Base-by-base conservation (phyloP, 2,113 vertebrate genomes). In the Cariama cristata region DNA sequence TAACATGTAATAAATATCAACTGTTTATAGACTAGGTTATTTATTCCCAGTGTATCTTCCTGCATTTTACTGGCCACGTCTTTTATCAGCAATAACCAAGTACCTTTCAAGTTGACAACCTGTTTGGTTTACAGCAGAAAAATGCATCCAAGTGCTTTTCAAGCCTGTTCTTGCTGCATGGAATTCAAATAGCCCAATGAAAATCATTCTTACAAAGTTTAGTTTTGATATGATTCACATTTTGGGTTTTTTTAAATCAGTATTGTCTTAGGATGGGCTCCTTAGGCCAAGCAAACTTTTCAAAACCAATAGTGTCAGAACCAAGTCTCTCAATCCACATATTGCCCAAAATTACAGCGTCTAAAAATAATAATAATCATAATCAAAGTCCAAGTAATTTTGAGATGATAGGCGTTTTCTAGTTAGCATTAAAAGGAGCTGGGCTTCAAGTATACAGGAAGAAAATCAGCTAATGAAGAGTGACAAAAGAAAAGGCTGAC, bases 31-130 rank as follows among this genome's bases (percentile, higher is more conserved):
- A 93, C 94, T 88, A 58, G 24, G 93, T 93, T 92, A 96, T 92
- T 97, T 95, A 93, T 79, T 90, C 60, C 84, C 86, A 88, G 45
- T 33, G 60, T 73, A 38, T 95, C 94, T 93, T 67, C 44, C 89
- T 93, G 72, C 68, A 38, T 88, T 90, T 97, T 53, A 81, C 95
- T 88, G 60, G 90, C 91, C 77, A 69, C 8, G 44, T 69, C 88
- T 96, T 96, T 93, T 80, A 90, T 81, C 94, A 93, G 92, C 90
- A 96, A 94, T 96, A 94, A 92, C 88, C 68, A 63, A 96, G 94
- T 79, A 35, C 59, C 68, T 68, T 64, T 88, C 90, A 92, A 94
- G 73, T 67, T 62, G 62, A 94, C 87, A 93, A 66, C 52, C 74
- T 28, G 62, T 32, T 77, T 81, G 16, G 7, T 85, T 93, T 66